phyloP scores from a whole-genome alignment of 2,797 vertebrate genomes.

The Chrysocyon brachyurus region DNA sequence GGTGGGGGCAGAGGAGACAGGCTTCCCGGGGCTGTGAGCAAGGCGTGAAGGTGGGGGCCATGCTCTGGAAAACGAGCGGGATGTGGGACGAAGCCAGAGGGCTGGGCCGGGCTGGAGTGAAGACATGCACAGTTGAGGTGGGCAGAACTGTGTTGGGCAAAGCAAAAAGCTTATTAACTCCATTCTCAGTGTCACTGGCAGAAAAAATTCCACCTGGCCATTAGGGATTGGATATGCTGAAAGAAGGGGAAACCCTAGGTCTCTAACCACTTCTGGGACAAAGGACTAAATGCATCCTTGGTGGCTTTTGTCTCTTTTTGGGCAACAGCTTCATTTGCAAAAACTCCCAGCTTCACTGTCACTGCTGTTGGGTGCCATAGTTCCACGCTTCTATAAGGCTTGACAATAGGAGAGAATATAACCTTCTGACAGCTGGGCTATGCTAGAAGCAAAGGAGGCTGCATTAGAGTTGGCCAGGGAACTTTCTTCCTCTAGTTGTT shows the following conservation, averaged over 20 bases:
- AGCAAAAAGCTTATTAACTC: not conserved
- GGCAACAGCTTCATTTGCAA: not conserved
- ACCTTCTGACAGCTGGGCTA: not conserved
- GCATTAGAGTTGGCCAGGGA: not conserved
- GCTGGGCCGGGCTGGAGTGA: not conserved
- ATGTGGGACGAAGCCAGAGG: fast-evolving
- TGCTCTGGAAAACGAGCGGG: not conserved
- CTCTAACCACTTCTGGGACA: not conserved
- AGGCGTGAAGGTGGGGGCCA: not conserved
- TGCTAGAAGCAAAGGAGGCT: not conserved
- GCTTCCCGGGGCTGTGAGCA: not conserved
- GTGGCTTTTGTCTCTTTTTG: not conserved
- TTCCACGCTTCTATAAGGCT: no score
- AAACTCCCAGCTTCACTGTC: not conserved
- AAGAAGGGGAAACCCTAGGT: not conserved
- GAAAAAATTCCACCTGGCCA: not conserved
- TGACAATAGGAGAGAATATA: not conserved
- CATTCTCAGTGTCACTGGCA: not conserved
- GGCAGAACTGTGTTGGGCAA: not conserved
- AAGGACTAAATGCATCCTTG: not conserved
- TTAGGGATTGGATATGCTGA: not conserved
- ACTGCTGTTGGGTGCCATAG: no score
- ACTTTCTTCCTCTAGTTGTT: not conserved
- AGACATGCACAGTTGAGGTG: not conserved
- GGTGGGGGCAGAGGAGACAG: not conserved